These are phyloP conservation scores for Watsonalla cultraria DNA, from an alignment of 2,888 invertebrate genomes.

Conservation along the genomic window DNA sequence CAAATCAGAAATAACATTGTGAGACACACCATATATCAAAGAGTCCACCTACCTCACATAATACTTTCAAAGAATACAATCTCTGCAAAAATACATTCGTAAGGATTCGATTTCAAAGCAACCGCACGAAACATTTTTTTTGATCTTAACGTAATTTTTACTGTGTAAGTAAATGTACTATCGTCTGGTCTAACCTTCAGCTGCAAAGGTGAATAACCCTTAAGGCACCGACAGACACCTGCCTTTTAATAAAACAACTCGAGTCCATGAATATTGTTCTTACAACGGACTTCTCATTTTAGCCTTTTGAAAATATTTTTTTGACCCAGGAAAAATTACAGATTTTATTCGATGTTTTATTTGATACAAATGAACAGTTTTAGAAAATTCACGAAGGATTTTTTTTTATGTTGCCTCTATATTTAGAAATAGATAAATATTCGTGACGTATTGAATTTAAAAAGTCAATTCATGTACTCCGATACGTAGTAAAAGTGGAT, in stretches of 20 bases:
- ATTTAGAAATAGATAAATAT: too few species aligned
- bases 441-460: too few species aligned
- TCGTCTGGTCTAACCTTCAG: conserved; percentile 41
- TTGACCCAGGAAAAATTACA: not conserved
- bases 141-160: not conserved
- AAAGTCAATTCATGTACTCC: too few species aligned
- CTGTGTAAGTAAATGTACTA: conserved; percentile 20
- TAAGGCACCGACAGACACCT: conserved; percentile 1
- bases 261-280: not conserved
- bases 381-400: too few species aligned
- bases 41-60: too few species aligned
- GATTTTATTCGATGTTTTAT: too few species aligned
- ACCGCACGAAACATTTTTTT: not conserved
- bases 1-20: too few species aligned
- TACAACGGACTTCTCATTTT: not conserved
- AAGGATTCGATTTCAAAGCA: not conserved
- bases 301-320: not conserved
- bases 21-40: not conserved
- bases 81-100: not conserved
- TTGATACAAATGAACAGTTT: too few species aligned
- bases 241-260: conserved; percentile 1
- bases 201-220: conserved; percentile 7
- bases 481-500: too few species aligned
- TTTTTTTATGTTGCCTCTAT: too few species aligned
- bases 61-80: not conserved